A percentile compares a stretch with the other conserved stretches of the same genome.
Conservation (phyloP, 1,140 invertebrate genomes). For the Achroia grisella region DNA sequence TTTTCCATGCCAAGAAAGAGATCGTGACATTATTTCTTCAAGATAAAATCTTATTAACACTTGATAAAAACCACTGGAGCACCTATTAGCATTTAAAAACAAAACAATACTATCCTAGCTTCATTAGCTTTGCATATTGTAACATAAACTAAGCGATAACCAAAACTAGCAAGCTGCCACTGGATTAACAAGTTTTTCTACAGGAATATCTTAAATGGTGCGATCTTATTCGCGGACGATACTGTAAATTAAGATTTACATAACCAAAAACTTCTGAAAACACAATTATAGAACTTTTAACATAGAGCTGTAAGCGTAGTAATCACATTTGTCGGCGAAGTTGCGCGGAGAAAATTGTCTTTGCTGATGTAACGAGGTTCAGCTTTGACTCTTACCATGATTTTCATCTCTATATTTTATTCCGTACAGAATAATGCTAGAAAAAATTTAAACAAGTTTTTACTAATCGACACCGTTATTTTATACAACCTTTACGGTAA, state of each 20-base stretch:
- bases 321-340: slow-evolving; percentile 50
- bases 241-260: slow-evolving; percentile 50
- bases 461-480: too few relatives aligned
- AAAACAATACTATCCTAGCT: too few relatives aligned
- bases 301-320: slow-evolving; percentile 37
- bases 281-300: slow-evolving; percentile 56
- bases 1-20: too few relatives aligned
- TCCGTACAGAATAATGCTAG: too few relatives aligned
- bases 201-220: slow-evolving; percentile 6
- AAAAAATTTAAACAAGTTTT: too few relatives aligned
- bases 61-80: too few relatives aligned
- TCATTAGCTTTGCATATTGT: too few relatives aligned
- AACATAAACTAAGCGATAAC: not conserved
- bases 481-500: too few relatives aligned
- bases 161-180: not conserved
- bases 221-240: slow-evolving; percentile 14
- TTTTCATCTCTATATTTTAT: not conserved
- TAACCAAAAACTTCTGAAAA: slow-evolving; percentile 50
- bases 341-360: slow-evolving; percentile 52
- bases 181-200: slow-evolving; percentile 9
- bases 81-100: too few relatives aligned
- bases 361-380: slow-evolving; percentile 34
- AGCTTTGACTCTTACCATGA: slow-evolving; percentile 12
- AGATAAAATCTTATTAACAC: too few relatives aligned
- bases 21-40: too few relatives aligned